Evolutionary conservation across 2,113 vertebrate species (phyloP), one percentile per base, ranked within the genome.

Genomic region (Myotis lucifugus): DNA sequence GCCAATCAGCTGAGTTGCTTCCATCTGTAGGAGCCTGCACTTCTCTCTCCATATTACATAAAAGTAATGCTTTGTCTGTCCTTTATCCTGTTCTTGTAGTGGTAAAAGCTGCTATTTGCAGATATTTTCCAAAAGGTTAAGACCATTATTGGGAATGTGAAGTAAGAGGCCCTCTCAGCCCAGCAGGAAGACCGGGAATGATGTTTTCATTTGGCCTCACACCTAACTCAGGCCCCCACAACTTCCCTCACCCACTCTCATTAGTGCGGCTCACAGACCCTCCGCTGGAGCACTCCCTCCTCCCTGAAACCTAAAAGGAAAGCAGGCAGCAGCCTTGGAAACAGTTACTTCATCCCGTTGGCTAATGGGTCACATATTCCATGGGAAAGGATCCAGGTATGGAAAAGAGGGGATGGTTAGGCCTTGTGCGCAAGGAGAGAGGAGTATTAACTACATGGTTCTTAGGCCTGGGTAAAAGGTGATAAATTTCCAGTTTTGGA

Each of bases 371-470:
- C 98, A 98, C 98, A 98, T 97, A 98, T 98, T 98, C 98, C 98
- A 98, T 86, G 98, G 98, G 98, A 99, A 98, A 98, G 96, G 90
- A 98, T 99, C 98, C 99, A 99, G 99, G 98, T 96, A 97, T 82
- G 96, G 97, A 97, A 97, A 77, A 96, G 96, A 97, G 96, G 95
- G 97, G 91, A 95, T 94, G 97, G 97, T 90, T 79, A 90, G 96
- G 98, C 91, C 85, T 97, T 98, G 97, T 97, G 94, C 93, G 95
- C 94, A 97, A 61, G 85, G 87, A 72, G 90, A 56, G 86, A 93
- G 94, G 34, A 86, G 6, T 32, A 95, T 48, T 96, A 97, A 94
- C 90, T 37, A 69, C 37, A 46, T 67, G 91, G 67, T 73, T 96
- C 96, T 95, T 50, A 84, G 54, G 17, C 96, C 95, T 93, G 64